Percentiles rank a stretch among this genome's conserved stretches.
Evolutionary conservation across 1,140 invertebrate species (phyloP).

Genomic region (Hermetia illucens): DNA sequence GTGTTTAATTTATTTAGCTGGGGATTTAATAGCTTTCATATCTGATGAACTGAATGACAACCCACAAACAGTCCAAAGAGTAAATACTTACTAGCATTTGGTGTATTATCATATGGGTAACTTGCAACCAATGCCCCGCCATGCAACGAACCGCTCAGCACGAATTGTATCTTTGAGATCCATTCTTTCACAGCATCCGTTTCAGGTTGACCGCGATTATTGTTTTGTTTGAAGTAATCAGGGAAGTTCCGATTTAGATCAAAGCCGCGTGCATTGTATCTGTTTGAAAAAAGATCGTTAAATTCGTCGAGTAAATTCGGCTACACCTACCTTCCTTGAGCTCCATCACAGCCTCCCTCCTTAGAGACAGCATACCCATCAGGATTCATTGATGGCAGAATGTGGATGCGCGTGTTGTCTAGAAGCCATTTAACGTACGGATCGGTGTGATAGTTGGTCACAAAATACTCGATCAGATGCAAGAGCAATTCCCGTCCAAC

Average conservation of each 20-base stretch:
- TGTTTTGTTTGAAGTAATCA: conserved; percentile 82
- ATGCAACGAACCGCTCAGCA: conserved; percentile 79
- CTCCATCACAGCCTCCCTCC: conserved; percentile 75
- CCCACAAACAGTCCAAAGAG: no score
- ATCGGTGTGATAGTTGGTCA: conserved; percentile 66
- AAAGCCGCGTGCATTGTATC: conserved; percentile 74
- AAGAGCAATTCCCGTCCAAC: conserved; percentile 77
- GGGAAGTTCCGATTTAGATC: conserved; percentile 88
- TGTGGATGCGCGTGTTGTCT: conserved; percentile 80
- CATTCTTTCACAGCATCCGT: conserved; percentile 89
- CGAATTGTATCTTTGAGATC: conserved; percentile 84
- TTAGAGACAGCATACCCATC: conserved; percentile 78
- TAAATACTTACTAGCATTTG: conserved; percentile 70
- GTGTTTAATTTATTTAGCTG: no score
- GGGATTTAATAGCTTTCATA: not conserved
- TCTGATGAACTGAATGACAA: no score
- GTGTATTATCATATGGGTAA: conserved; percentile 86
- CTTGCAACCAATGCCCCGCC: conserved; percentile 84
- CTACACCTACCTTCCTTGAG: conserved; percentile 57
- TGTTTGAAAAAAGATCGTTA: conserved; percentile 27
- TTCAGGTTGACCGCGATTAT: conserved; percentile 75
- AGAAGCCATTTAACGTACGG: conserved; percentile 71
- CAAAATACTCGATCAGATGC: conserved; percentile 76
- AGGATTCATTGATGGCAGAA: conserved; percentile 86
- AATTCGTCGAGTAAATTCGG: not conserved